phyloP scores from a whole-genome alignment of 2,113 vertebrate species.

The human region DNA sequence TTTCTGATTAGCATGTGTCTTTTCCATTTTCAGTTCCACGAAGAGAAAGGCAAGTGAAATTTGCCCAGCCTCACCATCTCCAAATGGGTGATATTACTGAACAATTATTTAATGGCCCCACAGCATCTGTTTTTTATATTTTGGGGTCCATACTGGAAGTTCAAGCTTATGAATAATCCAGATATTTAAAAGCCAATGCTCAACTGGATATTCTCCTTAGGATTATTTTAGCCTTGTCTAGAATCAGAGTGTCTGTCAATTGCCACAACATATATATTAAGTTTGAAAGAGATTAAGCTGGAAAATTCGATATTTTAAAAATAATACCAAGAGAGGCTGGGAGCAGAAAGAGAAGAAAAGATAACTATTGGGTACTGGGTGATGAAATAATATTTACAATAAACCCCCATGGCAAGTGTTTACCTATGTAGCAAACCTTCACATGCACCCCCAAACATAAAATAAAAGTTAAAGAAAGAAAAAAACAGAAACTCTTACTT shows the following conservation, averaged over 20 bases:
- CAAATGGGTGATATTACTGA: not conserved
- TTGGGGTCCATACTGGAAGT: not conserved
- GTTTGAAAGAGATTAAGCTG: not conserved
- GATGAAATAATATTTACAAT: no score
- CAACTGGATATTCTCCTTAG: not conserved
- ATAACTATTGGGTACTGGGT: no score
- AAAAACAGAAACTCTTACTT: no score
- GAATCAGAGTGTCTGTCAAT: not conserved
- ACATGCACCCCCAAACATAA: no score
- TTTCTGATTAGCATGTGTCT: slow-evolving; percentile 32
- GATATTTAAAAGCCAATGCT: not conserved
- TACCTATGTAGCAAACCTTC: no score
- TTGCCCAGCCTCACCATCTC: not conserved
- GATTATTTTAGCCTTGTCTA: not conserved
- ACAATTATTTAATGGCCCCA: not conserved
- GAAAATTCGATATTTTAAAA: not conserved
- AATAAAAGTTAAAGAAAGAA: no score
- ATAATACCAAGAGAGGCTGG: no score
- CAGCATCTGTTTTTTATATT: not conserved
- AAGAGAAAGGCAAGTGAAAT: slow-evolving; percentile 55
- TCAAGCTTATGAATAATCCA: not conserved
- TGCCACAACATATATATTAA: not conserved
- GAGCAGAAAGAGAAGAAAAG: no score
- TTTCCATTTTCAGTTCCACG: slow-evolving; percentile 54
- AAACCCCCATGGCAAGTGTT: no score